Conservation (phyloP, 2,113 vertebrate genomes). For the Vidua macroura region DNA sequence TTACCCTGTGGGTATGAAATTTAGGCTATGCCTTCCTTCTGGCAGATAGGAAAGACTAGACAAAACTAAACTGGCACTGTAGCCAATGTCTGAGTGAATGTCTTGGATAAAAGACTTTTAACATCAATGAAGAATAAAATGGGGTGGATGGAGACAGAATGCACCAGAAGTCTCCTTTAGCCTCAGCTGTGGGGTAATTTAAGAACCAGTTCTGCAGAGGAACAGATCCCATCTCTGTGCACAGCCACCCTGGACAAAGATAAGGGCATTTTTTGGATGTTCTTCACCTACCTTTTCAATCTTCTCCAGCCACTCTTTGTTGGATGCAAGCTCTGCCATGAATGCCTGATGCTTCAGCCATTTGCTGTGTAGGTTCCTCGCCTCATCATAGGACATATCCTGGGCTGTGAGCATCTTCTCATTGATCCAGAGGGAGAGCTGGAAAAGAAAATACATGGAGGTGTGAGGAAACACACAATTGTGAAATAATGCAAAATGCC, state of each 20-base stretch:
- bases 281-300: slow-evolving; percentile 85
- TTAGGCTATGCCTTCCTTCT: not conserved
- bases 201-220: not conserved
- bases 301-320: slow-evolving; percentile 99
- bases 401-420: slow-evolving; percentile 99
- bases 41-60: not conserved
- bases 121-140: not conserved
- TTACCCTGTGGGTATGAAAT: not conserved
- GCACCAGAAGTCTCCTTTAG: not conserved
- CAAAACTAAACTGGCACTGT: not conserved
- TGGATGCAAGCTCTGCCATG: slow-evolving; percentile 96
- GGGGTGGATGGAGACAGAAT: not conserved
- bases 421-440: slow-evolving; percentile 97
- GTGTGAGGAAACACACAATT: not conserved
- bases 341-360: slow-evolving; percentile 97
- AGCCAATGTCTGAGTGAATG: not conserved
- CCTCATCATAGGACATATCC: slow-evolving; percentile 98
- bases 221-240: not conserved
- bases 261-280: not conserved
- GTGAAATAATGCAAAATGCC: not conserved
- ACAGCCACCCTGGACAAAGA: not conserved
- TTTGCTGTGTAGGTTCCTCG: slow-evolving; percentile 96
- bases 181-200: not conserved
- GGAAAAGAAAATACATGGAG: not conserved
- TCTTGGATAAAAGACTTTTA: not conserved